Base-by-base conservation (phyloP, 2,113 vertebrate genomes). In the Pteropus alecto region DNA sequence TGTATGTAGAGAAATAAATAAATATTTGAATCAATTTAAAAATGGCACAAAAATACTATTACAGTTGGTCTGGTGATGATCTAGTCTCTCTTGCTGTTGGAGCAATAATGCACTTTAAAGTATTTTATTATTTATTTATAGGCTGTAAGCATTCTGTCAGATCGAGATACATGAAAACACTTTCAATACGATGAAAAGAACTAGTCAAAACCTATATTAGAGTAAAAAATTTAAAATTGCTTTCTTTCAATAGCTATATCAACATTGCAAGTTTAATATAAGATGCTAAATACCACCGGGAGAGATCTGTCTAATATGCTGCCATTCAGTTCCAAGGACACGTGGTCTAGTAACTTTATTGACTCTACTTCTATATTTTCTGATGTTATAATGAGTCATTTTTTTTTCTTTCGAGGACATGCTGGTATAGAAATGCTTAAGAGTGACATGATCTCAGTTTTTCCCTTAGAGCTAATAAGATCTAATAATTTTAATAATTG, bases 161-260 rank as follows among this genome's bases (percentile, higher is more conserved):
- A 79, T 38, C 22, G 51, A 78, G 22, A 79, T 4, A 74, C 19
- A 82, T 11, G 85, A 79, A 94, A 1, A 87, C 4, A 46, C 18
- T 94, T 94, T 91, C 30, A 82, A 90, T 83, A 73, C 33, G 13
- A 38, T 95, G 19, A 89, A 90, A 92, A 81, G 18, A 84, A 68
- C 19, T 43, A 26, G 28, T 90, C 18, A 90, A 71, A 73, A 82
- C 43, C 56, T 76, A 61, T 48, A 43, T 85, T 79, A 76, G 5
- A 65, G 70, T 54, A 85, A 92, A 63, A 61, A 58, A 73, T 28
- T 22, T 21, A 71, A 65, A 71, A 70, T 56, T 11, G 77, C 60
- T 79, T 48, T 46, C 8, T 82, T 85, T 86, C 6, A 76, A 51
- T 51, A 94, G 24, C 3, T 30, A 2, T 18, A 15, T 18, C 0